A percentile compares a stretch with the other conserved stretches of the same genome.
phyloP scores from a whole-genome alignment of 1,140 invertebrate species.

The Cydia fagiglandana region DNA sequence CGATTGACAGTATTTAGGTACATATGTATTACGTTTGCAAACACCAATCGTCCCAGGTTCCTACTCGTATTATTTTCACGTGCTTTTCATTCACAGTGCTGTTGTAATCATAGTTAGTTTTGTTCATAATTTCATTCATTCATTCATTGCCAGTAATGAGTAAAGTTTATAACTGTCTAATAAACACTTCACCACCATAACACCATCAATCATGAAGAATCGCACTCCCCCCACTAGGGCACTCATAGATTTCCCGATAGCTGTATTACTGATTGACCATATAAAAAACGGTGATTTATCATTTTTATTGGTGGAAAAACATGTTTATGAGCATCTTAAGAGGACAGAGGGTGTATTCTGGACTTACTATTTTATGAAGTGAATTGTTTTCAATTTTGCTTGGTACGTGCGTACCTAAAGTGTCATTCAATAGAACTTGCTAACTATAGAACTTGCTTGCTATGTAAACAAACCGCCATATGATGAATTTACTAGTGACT shows the following conservation, averaged over 20 bases:
- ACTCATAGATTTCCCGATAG: constrained; percentile 47
- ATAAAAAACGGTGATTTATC: constrained; percentile 78
- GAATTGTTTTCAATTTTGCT: background rate
- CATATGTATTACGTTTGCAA: no score
- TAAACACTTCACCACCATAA: constrained; percentile 35
- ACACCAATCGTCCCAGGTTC: no score
- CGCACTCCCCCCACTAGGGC: constrained; percentile 46
- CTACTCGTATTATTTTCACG: no score
- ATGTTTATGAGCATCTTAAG: constrained; percentile 78
- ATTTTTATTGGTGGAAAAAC: constrained; percentile 78
- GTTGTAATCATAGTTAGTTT: background rate
- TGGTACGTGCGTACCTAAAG: background rate
- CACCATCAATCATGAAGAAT: constrained; percentile 64
- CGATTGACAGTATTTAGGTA: no score
- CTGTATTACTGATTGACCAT: constrained; percentile 74
- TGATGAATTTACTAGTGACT: no score
- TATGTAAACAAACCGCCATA: no score
- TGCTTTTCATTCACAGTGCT: no score
- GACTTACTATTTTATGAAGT: background rate
- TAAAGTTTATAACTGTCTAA: background rate
- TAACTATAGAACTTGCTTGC: no score
- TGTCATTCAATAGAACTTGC: no score
- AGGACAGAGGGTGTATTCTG: constrained; percentile 55
- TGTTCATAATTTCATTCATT: no score
- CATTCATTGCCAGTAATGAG: background rate